Evolutionary conservation across 2,888 invertebrate species (phyloP).

Genomic region (Noctua janthe): DNA sequence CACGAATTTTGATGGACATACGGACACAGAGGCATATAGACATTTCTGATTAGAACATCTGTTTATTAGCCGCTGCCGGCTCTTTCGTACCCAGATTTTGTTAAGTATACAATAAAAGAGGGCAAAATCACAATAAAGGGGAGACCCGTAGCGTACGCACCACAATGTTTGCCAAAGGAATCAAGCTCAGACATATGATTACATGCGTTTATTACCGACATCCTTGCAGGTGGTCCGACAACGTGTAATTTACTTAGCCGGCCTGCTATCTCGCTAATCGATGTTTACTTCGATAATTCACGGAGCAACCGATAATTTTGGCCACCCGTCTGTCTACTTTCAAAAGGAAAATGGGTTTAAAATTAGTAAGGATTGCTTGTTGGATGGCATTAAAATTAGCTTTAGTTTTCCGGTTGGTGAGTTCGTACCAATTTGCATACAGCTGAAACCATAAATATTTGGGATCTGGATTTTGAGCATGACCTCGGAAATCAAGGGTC

Average conservation of each 20-base stretch:
- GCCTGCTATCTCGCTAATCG: conserved; percentile 75
- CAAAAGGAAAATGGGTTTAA: conserved; percentile 48
- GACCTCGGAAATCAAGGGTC: not conserved
- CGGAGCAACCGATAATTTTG: conserved; percentile 73
- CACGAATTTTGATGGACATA: not conserved
- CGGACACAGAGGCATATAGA: not conserved
- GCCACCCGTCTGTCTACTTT: conserved; percentile 53
- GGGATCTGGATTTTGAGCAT: not conserved
- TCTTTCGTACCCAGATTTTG: conserved; percentile 11
- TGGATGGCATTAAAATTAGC: not conserved
- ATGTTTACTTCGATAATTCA: conserved; percentile 81
- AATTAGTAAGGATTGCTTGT: conserved; percentile 26
- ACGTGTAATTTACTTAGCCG: conserved; percentile 74
- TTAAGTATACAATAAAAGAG: conserved; percentile 41
- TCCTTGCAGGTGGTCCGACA: conserved; percentile 74
- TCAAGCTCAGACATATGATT: conserved; percentile 58
- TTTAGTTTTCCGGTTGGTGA: not conserved
- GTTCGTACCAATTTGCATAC: not conserved
- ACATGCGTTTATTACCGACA: conserved; percentile 56
- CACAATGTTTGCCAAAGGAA: conserved; percentile 54
- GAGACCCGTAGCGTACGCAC: conserved; percentile 38
- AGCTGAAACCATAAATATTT: not conserved
- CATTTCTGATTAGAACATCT: conserved; percentile 22
- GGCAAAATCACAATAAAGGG: conserved; percentile 38
- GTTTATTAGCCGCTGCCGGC: conserved; percentile 3